Percentiles rank a stretch among this genome's conserved stretches.
Conservation (phyloP, 2,888 invertebrate species). For the Trachelus tabidus region DNA sequence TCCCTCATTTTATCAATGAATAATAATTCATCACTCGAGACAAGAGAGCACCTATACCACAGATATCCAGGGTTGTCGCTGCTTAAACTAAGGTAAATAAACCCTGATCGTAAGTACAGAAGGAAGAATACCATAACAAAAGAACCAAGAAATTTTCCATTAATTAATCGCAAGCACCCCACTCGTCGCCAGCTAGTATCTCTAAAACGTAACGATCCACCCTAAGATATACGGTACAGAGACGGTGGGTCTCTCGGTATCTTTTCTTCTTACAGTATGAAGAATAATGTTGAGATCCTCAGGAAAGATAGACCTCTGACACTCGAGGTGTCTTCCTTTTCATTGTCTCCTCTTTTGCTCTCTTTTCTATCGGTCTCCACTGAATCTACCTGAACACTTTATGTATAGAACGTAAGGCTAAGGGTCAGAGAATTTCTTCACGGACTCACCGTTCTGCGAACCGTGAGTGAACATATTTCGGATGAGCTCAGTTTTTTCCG, state of each 20-base stretch:
- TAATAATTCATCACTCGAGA: background rate
- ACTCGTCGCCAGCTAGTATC: background rate
- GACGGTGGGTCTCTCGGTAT: background rate
- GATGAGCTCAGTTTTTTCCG: constrained; percentile 82
- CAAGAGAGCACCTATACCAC: background rate
- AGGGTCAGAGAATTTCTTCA: background rate
- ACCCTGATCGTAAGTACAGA: background rate
- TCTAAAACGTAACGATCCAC: background rate
- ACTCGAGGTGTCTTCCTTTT: background rate
- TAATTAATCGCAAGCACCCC: background rate
- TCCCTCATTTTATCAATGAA: background rate
- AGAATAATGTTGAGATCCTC: background rate
- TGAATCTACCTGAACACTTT: background rate
- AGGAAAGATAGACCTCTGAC: constrained; percentile 10
- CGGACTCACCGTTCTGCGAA: constrained; percentile 54
- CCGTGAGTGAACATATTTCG: constrained; percentile 75
- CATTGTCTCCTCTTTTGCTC: background rate
- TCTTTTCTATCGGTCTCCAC: background rate
- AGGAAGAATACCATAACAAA: background rate
- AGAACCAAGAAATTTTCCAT: background rate
- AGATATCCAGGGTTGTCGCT: background rate
- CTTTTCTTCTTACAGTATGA: background rate
- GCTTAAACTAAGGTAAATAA: background rate
- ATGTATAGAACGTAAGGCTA: background rate
- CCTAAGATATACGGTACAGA: background rate